A percentile compares a stretch with the other conserved stretches of the same genome.
Evolutionary conservation across 1,140 invertebrate genomes (phyloP).

Genomic region (Drosophila prosaltans): DNA sequence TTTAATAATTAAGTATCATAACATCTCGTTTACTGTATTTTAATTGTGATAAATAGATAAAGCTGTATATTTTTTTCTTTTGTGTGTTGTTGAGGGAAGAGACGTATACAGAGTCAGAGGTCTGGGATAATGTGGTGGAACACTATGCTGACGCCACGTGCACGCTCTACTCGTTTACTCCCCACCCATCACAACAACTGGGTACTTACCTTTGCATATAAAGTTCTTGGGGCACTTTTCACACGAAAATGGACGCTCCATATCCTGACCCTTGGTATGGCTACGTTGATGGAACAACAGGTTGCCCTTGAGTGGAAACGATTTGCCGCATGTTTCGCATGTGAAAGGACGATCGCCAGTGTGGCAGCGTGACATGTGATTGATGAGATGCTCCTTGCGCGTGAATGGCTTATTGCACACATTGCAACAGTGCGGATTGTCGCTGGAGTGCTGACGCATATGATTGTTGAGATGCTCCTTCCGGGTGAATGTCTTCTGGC

Average conservation of each 20-base stretch:
- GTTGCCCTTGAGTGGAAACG: constrained; percentile 94
- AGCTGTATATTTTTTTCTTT: neutral
- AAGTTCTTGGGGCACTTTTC: constrained; percentile 98
- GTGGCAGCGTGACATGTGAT: constrained; percentile 91
- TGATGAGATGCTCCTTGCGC: constrained; percentile 90
- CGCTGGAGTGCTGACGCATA: constrained; percentile 89
- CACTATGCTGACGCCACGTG: constrained; percentile 74
- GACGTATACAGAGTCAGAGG: too few relatives aligned
- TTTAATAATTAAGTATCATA: neutral
- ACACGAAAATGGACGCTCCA: constrained; percentile 96
- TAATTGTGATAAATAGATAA: neutral
- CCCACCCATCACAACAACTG: constrained; percentile 38
- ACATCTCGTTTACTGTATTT: neutral
- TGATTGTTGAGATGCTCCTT: constrained; percentile 92
- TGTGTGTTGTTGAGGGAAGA: neutral
- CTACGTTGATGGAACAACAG: constrained; percentile 97
- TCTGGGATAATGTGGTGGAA: constrained; percentile 24
- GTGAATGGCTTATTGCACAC: constrained; percentile 94
- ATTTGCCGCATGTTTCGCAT: constrained; percentile 93
- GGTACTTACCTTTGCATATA: constrained; percentile 93
- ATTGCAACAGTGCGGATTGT: constrained; percentile 91
- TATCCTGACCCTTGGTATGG: constrained; percentile 92
- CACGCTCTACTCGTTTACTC: constrained; percentile 36
- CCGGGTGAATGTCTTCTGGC: constrained; percentile 92
- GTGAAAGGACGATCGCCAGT: constrained; percentile 93